Evolutionary conservation across 1,140 invertebrate genomes (phyloP), one percentile per base, ranked within the genome.

Genomic region (Brachionus rubens): DNA sequence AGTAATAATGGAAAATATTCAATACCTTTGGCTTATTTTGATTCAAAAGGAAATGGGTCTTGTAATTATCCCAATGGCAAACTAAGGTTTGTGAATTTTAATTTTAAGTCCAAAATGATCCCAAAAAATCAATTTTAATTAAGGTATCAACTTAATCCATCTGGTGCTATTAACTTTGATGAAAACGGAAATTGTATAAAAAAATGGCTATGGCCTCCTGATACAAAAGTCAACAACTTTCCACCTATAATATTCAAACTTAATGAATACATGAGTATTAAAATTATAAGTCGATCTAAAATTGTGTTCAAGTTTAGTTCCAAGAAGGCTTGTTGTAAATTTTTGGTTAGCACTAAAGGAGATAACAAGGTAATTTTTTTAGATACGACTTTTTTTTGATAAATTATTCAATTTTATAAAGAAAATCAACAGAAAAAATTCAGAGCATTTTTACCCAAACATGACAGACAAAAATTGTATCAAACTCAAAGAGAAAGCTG

Each of bases 161-260:
- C 21, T 24, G 59, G 59, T n/a, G 59, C 10, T 24, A 65, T 65
- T 14, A 65, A 65, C 43, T 65, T 65, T 28, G 59, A 65, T 65
- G 59, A 65, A 26, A 26, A 65, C 43, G 36, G 59, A 14, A 43
- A 21, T 2, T 43, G 36, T 19, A 7, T 65, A 21, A 4, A 24
- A 65, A 65, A 41, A 65, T 65, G 59, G 59, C 14, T 65, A 24
- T 65, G 59, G 59, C 59, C 59, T 43, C n/a, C 40, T 5, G 59
- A 65, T 6, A 33, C 54, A 16, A 59, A 36, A 65, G 43, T 24
- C 9, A 65, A 65, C 6, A 43, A 19, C 3, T 65, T 65, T 43
- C 59, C 19, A 19, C 59, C 59, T 2, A 46, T 65, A 3, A 43
- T 43, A 19, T 65, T 41, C 24, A 41, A 36, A 24, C 40, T 65